These are phyloP conservation scores for Simalia tracyae DNA, from an alignment of 2,797 vertebrate species.

Conservation along the genomic window DNA sequence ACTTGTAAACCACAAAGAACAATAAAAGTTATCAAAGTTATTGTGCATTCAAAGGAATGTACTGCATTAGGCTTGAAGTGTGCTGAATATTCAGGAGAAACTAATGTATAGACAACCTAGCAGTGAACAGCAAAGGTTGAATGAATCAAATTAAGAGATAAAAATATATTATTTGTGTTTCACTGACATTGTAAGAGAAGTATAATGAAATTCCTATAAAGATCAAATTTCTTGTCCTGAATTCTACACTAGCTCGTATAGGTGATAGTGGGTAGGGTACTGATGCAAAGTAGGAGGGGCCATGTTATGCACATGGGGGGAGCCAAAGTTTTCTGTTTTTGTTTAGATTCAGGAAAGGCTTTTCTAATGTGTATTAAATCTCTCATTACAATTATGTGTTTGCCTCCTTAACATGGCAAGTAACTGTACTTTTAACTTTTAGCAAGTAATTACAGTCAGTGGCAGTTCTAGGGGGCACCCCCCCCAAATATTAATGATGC, in stretches of 20 bases:
- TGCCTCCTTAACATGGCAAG: too few relatives aligned
- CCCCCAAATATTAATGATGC: too few relatives aligned
- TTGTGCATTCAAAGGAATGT: conserved; percentile 34
- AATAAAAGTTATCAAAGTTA: conserved; percentile 38
- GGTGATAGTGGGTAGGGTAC: too few relatives aligned
- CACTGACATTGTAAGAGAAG: conserved; percentile 44
- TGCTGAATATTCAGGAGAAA: conserved; percentile 35
- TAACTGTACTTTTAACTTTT: too few relatives aligned
- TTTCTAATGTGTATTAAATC: too few relatives aligned
- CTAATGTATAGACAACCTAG: conserved; percentile 37
- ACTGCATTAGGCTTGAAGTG: conserved; percentile 43
- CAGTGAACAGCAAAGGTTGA: conserved; percentile 11
- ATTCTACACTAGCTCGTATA: conserved; percentile 31
- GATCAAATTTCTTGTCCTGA: conserved; percentile 38
- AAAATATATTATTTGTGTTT: conserved; percentile 49
- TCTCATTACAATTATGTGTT: too few relatives aligned
- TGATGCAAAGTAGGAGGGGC: too few relatives aligned
- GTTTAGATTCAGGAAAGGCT: too few relatives aligned
- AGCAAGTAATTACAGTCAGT: too few relatives aligned
- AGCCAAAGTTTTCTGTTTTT: too few relatives aligned
- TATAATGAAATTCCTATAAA: conserved; percentile 44
- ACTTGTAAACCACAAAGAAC: conserved; percentile 33
- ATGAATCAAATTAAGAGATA: conserved; percentile 56
- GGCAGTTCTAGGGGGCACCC: too few relatives aligned
- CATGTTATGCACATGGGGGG: too few relatives aligned